Evolutionary conservation across 2,888 invertebrate species (phyloP).

Genomic region (Cyclophora albipunctata): DNA sequence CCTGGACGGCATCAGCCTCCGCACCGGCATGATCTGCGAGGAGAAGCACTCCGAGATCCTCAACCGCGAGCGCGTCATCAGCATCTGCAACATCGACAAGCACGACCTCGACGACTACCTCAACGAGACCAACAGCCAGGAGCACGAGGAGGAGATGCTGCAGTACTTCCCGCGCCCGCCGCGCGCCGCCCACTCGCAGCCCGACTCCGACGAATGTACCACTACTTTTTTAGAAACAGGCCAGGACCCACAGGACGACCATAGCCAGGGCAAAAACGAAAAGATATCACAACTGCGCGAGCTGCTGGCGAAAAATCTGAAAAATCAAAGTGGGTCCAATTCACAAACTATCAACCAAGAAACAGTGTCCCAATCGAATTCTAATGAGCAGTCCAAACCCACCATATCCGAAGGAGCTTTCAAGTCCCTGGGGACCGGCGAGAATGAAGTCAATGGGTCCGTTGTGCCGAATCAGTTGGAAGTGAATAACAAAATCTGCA

Average conservation of each 20-base stretch:
- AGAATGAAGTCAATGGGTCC: slow-evolving; percentile 35
- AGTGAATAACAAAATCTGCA: slow-evolving; percentile 33
- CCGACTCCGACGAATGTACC: slow-evolving; percentile 20
- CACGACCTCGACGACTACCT: slow-evolving; percentile 89
- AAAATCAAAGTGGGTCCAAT: slow-evolving; percentile 60
- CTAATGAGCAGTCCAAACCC: slow-evolving; percentile 37
- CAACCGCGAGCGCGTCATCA: slow-evolving; percentile 81
- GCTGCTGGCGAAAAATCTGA: slow-evolving; percentile 80
- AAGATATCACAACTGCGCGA: slow-evolving; percentile 84
- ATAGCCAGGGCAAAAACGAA: slow-evolving; percentile 73
- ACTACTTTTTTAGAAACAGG: slow-evolving; percentile 59
- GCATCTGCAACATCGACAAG: slow-evolving; percentile 85
- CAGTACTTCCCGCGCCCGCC: slow-evolving; percentile 80
- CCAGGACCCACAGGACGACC: slow-evolving; percentile 66
- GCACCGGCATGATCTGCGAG: slow-evolving; percentile 63
- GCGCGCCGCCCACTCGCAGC: slow-evolving; percentile 19
- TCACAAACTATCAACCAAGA: slow-evolving; percentile 39
- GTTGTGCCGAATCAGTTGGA: slow-evolving; percentile 30
- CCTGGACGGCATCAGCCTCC: slow-evolving; percentile 62
- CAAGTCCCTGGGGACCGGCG: slow-evolving; percentile 38
- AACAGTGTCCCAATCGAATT: slow-evolving; percentile 27
- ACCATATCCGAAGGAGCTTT: slow-evolving; percentile 49
- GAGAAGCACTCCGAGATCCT: slow-evolving; percentile 72
- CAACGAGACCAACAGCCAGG: slow-evolving; percentile 83
- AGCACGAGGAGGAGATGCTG: slow-evolving; percentile 88